Base-by-base conservation (phyloP, 2,113 vertebrate genomes). In the Dolichallabes microphthalmus region DNA sequence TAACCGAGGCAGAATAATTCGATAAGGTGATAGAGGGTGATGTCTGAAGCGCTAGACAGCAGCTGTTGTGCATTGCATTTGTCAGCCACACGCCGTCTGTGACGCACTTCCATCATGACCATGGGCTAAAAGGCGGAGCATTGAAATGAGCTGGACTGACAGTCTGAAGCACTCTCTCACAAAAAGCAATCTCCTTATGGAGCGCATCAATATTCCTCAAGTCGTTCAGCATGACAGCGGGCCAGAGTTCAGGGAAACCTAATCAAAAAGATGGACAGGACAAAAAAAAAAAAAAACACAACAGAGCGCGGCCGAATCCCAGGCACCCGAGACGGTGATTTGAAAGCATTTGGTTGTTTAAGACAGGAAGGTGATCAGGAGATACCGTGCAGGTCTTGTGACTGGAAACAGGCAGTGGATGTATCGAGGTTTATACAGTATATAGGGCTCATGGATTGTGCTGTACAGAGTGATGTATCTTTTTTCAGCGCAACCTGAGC, bases 171-270 rank as follows among this genome's bases (percentile, higher is more conserved):
- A 85, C 81, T 57, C 75, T 75, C 27, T 73, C 58, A 81, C 85
- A 90, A 86, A 87, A 92, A 83, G 88, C 87, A 90, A 91, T 92
- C 89, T 87, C 50, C 82, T 89, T 80, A 89, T 89, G 89, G 91
- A 90, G 82, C 71, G 53, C 90, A 90, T 90, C 86, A 85, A 90
- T 92, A 93, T 91, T 80, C 85, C 88, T 87, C 84, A 90, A 82
- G 85, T 88, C 30, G 58, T 89, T 80, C 79, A 76, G 84, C 75
- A 69, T 88, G 89, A 90, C 86, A 85, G 85, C 77, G 61, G 85
- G 87, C 68, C 82, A 82, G 75, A 89, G 88, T 83, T 80, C 88
- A 87, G 82, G 80, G 50, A 90, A 89, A 91, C 91, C 90, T 90
- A 85, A 93, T 93, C 89, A 92, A 71, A 87, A 66, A 86, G 89